Percentiles rank a stretch among this genome's conserved stretches.
Evolutionary conservation across 1,140 invertebrate genomes (phyloP).

Genomic region (Rhyzopertha dominica): DNA sequence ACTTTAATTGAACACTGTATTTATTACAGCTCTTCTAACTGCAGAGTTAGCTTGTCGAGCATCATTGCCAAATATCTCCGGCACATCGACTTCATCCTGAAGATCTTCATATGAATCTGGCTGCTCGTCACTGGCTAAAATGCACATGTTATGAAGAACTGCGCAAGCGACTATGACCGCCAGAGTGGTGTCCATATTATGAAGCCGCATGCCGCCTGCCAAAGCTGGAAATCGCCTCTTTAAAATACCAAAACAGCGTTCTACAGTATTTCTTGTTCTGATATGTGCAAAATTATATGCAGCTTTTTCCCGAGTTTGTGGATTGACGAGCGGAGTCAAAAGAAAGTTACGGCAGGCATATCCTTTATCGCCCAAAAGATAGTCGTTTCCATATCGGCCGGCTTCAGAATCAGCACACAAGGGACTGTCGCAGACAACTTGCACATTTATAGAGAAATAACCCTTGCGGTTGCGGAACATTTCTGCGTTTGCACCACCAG

Average conservation of each 20-base stretch:
- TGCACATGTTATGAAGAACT: constrained; percentile 45
- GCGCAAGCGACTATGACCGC: constrained; percentile 40
- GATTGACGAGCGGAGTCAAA: constrained; percentile 29
- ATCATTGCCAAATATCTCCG: too few species aligned
- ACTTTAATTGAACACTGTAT: too few species aligned
- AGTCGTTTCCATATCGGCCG: neutral
- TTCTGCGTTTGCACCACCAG: constrained; percentile 32
- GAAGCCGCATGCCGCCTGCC: constrained; percentile 27
- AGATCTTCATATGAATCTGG: too few species aligned
- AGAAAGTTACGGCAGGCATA: constrained; percentile 34
- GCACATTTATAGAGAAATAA: constrained; percentile 44
- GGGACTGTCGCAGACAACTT: constrained; percentile 32
- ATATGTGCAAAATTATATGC: constrained; percentile 45
- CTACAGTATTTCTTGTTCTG: constrained; percentile 42
- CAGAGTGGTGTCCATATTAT: constrained; percentile 31
- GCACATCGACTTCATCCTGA: too few species aligned
- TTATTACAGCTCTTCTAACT: too few species aligned
- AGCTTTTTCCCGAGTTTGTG: constrained; percentile 23
- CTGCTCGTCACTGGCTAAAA: constrained; percentile 20
- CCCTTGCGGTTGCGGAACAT: constrained; percentile 42
- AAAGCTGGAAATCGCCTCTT: constrained; percentile 44
- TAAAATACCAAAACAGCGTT: constrained; percentile 44
- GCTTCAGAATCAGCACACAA: constrained; percentile 17
- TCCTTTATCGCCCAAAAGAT: constrained; percentile 33
- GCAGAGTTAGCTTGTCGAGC: too few species aligned